phyloP scores from a whole-genome alignment of 2,797 vertebrate species.

The Pseudotriccus pelzelni region DNA sequence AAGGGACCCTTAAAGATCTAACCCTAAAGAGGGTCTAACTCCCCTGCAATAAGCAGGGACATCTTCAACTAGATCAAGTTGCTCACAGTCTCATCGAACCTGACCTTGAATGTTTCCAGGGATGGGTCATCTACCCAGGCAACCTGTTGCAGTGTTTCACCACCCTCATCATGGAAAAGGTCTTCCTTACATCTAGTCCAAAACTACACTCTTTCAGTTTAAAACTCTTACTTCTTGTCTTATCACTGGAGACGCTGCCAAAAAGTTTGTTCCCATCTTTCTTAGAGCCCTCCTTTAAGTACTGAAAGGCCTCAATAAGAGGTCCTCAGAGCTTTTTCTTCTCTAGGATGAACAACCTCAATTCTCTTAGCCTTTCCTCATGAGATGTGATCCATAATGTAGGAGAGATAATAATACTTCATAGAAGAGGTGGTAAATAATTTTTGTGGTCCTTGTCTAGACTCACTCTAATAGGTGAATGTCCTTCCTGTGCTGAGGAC shows the following conservation, averaged over 20 bases:
- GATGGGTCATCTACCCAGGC: not conserved
- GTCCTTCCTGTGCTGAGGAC: not conserved
- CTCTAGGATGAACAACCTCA: not conserved
- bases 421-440: not conserved
- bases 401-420: no score
- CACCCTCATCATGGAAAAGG: fast-evolving
- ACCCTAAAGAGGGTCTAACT: no score
- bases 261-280: not conserved
- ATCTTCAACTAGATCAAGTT: not conserved
- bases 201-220: not conserved
- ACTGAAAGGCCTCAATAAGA: not conserved
- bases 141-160: not conserved
- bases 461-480: not conserved
- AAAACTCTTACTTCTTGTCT: not conserved
- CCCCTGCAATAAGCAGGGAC: no score
- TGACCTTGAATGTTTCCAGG: not conserved
- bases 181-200: not conserved
- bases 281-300: not conserved
- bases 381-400: not conserved
- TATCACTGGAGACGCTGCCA: fast-evolving
- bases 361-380: not conserved
- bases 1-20: not conserved
- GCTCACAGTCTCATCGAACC: not conserved
- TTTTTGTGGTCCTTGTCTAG: not conserved
- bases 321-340: not conserved